These are phyloP conservation scores for Calameuta idolon DNA, from an alignment of 2,888 invertebrate species.

Conservation along the genomic window DNA sequence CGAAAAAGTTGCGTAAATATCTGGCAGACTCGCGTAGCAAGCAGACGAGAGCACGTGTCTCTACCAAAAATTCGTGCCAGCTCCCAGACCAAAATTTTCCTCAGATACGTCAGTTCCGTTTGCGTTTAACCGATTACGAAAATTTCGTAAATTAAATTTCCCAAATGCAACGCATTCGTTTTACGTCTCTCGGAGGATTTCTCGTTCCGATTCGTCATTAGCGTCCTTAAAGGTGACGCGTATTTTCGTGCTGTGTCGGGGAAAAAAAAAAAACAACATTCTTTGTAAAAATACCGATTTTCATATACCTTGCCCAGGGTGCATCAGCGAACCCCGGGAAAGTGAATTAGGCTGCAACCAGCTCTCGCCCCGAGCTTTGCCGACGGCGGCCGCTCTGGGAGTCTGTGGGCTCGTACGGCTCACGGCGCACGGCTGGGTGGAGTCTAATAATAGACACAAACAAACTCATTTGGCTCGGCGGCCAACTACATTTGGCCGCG, in stretches of 20 bases:
- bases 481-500: slow-evolving; percentile 64
- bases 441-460: slow-evolving; percentile 62
- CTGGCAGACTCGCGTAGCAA: not conserved
- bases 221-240: no score
- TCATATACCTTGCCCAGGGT: not conserved
- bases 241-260: no score
- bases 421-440: slow-evolving; percentile 57
- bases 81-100: not conserved
- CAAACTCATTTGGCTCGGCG: slow-evolving; percentile 62
- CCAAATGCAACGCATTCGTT: not conserved
- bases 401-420: slow-evolving; percentile 32
- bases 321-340: not conserved
- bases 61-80: not conserved
- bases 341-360: not conserved
- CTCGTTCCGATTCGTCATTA: not conserved
- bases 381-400: slow-evolving; percentile 10
- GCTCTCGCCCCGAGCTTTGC: not conserved
- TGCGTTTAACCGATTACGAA: no score
- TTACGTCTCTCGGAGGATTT: no score
- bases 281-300: not conserved
- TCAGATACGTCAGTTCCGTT: no score
- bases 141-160: not conserved
- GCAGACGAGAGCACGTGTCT: not conserved
- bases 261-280: not conserved
- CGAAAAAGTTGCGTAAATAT: not conserved